Evolutionary conservation across 2,888 invertebrate genomes (phyloP).

Genomic region (Caenorhabditis becei): DNA sequence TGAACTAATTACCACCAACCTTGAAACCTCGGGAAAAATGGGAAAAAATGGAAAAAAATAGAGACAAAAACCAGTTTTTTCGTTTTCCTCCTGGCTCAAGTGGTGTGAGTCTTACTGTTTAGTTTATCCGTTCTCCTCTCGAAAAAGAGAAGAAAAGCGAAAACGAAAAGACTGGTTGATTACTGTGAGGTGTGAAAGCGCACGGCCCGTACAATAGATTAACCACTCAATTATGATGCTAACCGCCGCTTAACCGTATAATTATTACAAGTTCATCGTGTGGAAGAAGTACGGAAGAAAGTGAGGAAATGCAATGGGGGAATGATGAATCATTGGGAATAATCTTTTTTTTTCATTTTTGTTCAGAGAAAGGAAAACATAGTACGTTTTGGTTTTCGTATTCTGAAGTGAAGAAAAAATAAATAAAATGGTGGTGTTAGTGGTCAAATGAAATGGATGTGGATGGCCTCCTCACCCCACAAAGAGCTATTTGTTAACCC

Average conservation of each 20-base stretch:
- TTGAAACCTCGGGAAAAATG: not conserved
- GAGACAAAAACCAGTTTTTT: constrained; percentile 4
- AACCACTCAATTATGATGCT: constrained; percentile 55
- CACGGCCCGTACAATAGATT: constrained; percentile 32
- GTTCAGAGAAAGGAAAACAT: not conserved
- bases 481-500: constrained; percentile 60
- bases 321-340: not conserved
- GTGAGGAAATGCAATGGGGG: not conserved
- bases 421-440: no score
- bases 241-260: constrained; percentile 52
- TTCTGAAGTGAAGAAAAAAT: no score
- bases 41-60: no score
- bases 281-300: constrained; percentile 18
- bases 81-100: not conserved
- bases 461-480: constrained; percentile 21
- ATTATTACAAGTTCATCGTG: constrained; percentile 54
- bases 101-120: not conserved
- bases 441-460: constrained; percentile 51
- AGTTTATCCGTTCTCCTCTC: not conserved
- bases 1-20: constrained; percentile 45
- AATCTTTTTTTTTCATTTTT: not conserved
- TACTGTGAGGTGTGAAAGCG: constrained; percentile 48
- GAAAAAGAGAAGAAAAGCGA: not conserved
- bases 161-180: constrained; percentile 44
- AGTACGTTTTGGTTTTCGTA: no score